Percentiles rank a stretch among this genome's conserved stretches.
Evolutionary conservation across 1,140 invertebrate genomes (phyloP).

Genomic region (Lepidurus arcticus): DNA sequence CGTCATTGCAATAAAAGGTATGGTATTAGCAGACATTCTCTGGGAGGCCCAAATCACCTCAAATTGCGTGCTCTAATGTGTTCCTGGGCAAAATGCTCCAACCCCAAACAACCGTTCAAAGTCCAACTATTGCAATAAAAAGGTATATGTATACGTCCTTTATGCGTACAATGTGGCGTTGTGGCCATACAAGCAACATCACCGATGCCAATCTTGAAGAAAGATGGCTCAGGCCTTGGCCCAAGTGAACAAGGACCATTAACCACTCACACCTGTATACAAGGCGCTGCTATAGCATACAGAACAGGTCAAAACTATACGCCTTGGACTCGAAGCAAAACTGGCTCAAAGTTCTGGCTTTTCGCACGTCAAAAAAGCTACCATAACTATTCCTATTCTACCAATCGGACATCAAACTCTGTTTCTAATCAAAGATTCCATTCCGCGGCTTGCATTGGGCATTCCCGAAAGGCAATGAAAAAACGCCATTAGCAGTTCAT

Average conservation of each 20-base stretch:
- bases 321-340: neutral
- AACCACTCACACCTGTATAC: slow-evolving; percentile 17
- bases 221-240: slow-evolving; percentile 9
- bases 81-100: neutral
- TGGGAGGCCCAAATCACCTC: neutral
- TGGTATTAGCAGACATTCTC: neutral
- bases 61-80: neutral
- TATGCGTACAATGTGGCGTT: neutral
- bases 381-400: neutral
- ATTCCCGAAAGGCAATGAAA: slow-evolving; percentile 3
- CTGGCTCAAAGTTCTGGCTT: neutral
- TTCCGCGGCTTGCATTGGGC: neutral
- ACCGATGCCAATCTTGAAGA: slow-evolving; percentile 11
- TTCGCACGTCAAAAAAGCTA: neutral
- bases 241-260: slow-evolving; percentile 18
- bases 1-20: neutral
- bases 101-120: neutral
- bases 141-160: neutral
- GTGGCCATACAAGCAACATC: neutral
- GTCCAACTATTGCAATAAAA: neutral
- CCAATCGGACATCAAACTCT: neutral
- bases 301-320: neutral
- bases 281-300: neutral
- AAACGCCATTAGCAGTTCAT: neutral
- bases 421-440: neutral